These are phyloP conservation scores for Vultur gryphus DNA, from an alignment of 2,797 vertebrate genomes.

Conservation along the genomic window DNA sequence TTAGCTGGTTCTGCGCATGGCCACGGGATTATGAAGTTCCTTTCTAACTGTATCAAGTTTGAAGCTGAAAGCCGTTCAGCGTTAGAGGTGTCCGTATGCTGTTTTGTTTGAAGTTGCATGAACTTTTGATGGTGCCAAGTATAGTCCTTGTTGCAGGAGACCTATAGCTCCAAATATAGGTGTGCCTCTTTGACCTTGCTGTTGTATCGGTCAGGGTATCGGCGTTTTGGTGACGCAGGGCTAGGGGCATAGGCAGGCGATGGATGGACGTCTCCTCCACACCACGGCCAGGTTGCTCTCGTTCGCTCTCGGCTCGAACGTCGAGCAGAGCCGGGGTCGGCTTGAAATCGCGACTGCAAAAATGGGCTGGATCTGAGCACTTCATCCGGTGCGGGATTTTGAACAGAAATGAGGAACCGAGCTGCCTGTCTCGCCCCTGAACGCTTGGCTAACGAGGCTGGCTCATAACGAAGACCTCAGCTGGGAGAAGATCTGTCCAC, in stretches of 20 bases:
- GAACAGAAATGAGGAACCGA: neutral
- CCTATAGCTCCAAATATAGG: neutral
- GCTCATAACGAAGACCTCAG: neutral
- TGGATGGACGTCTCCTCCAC: neutral
- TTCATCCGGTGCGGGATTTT: neutral
- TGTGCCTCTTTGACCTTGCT: neutral
- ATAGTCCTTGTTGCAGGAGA: neutral
- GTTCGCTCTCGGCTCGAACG: neutral
- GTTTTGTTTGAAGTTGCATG: neutral
- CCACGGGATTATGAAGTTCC: neutral
- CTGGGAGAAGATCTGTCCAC: neutral
- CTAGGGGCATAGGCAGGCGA: neutral
- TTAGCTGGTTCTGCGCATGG: neutral
- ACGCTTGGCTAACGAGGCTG: neutral
- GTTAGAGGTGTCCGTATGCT: rapidly evolving
- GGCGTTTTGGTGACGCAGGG: neutral
- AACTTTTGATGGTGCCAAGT: neutral
- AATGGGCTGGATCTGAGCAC: neutral
- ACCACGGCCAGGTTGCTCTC: neutral
- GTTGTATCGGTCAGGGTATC: neutral
- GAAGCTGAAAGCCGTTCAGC: neutral
- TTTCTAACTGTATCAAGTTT: neutral
- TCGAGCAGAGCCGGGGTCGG: neutral
- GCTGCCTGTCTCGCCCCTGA: neutral
- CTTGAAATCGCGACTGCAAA: rapidly evolving